These are phyloP conservation scores for Ceyx melanurus DNA, from an alignment of 2,113 vertebrate genomes.

Conservation along the genomic window DNA sequence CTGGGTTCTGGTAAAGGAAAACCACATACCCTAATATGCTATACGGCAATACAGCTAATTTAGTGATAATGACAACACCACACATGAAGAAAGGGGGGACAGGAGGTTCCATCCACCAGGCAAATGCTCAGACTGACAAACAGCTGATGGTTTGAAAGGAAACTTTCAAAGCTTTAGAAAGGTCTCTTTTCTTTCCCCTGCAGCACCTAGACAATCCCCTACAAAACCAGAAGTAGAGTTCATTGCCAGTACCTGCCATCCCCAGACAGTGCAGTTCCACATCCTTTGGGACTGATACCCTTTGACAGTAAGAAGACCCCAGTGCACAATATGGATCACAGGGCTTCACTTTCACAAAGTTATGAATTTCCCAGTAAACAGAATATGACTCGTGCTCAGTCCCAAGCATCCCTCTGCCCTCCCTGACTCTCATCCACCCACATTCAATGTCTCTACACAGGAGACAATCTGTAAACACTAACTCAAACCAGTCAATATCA, in stretches of 20 bases:
- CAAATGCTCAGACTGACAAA: background rate
- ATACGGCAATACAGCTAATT: background rate
- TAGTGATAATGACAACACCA: background rate
- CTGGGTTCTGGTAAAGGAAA: background rate
- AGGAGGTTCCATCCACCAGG: background rate
- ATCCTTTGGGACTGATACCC: background rate
- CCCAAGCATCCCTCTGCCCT: background rate
- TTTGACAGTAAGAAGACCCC: background rate
- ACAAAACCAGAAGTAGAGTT: background rate
- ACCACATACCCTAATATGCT: background rate
- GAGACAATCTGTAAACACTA: background rate
- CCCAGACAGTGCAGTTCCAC: background rate
- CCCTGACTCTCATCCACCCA: background rate
- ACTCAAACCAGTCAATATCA: background rate
- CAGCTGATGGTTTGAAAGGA: background rate
- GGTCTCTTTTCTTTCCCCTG: background rate
- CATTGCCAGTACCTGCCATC: background rate
- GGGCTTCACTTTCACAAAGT: background rate
- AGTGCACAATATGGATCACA: background rate
- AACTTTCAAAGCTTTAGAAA: background rate
- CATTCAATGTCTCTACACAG: background rate
- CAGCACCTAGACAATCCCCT: background rate
- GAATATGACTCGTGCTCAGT: background rate
- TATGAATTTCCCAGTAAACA: background rate
- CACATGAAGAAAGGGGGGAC: background rate